A percentile compares a stretch with the other conserved stretches of the same genome.
phyloP scores from a whole-genome alignment of 2,888 invertebrate genomes.

The Parascotia fuliginaria region DNA sequence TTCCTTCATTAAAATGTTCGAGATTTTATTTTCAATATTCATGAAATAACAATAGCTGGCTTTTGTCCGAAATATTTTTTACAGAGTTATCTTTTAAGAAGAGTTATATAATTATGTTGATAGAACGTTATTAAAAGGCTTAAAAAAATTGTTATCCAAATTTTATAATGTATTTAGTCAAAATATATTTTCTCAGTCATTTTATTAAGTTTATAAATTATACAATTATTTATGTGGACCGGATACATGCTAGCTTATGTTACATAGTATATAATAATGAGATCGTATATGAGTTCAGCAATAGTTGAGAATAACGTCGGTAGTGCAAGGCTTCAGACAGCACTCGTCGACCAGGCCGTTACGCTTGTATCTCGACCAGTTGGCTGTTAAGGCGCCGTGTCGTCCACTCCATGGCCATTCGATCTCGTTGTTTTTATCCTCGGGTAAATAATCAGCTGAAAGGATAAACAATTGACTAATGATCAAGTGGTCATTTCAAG shows the following conservation, averaged over 20 bases:
- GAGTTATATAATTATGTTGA: slow-evolving; percentile 22
- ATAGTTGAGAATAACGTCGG: slow-evolving; percentile 54
- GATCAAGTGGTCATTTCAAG: too few species aligned
- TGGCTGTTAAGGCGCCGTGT: slow-evolving; percentile 43
- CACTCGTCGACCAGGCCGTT: slow-evolving; percentile 59
- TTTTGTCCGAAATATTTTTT: slow-evolving; percentile 15
- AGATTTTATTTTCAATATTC: too few species aligned
- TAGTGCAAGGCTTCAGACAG: slow-evolving; percentile 57
- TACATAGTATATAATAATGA: neutral
- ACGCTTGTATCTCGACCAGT: slow-evolving; percentile 57
- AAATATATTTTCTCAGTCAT: slow-evolving; percentile 25
- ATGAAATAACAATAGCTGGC: slow-evolving; percentile 24
- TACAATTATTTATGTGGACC: slow-evolving; percentile 32
- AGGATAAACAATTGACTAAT: neutral
- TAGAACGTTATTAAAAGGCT: slow-evolving; percentile 17
- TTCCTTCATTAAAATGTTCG: too few species aligned
- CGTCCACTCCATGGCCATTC: slow-evolving; percentile 54
- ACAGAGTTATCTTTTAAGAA: slow-evolving; percentile 16
- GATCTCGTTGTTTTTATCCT: slow-evolving; percentile 39
- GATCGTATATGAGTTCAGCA: slow-evolving; percentile 35
- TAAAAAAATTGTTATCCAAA: neutral
- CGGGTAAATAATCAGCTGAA: slow-evolving; percentile 29
- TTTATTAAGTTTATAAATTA: slow-evolving; percentile 15
- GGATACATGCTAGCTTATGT: slow-evolving; percentile 4
- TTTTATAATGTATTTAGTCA: neutral